Conservation (phyloP, 2,888 invertebrate species). For the Adelphocoris suturalis region DNA sequence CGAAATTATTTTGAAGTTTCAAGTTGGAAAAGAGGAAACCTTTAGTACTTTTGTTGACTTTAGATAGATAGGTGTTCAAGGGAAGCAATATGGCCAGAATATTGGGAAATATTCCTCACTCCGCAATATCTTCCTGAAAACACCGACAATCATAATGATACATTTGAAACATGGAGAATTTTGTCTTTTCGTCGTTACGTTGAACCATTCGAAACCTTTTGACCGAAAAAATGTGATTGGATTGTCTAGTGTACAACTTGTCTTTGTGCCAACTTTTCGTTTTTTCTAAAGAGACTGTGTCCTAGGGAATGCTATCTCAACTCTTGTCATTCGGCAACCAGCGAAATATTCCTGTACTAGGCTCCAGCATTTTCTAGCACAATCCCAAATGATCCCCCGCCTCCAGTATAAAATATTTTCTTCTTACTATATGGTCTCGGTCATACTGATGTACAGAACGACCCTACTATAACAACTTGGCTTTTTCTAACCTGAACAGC, state of each 20-base stretch:
- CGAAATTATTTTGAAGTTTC: too few relatives aligned
- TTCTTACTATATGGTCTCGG: constrained; percentile 70
- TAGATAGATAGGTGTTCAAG: too few relatives aligned
- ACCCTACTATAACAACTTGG: constrained; percentile 73
- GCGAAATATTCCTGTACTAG: constrained; percentile 57
- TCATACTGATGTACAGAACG: constrained; percentile 67
- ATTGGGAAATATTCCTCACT: too few relatives aligned
- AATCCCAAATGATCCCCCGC: constrained; percentile 64
- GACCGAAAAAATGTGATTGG: constrained; percentile 60
- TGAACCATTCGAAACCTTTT: constrained; percentile 62
- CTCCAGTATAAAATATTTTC: constrained; percentile 72
- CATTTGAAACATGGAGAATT: neutral
- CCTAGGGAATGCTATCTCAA: constrained; percentile 41
- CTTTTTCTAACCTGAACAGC: constrained; percentile 63
- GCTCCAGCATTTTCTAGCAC: constrained; percentile 61
- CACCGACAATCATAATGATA: neutral
- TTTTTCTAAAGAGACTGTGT: neutral
- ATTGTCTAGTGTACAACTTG: constrained; percentile 72
- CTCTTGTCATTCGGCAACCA: constrained; percentile 44
- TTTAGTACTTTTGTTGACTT: too few relatives aligned
- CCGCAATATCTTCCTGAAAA: neutral
- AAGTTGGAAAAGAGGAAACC: too few relatives aligned
- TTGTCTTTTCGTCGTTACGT: neutral
- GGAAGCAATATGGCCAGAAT: too few relatives aligned
- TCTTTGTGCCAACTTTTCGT: constrained; percentile 72